Evolutionary conservation across 2,888 invertebrate species (phyloP).

Genomic region (Schrankia costaestrigalis): DNA sequence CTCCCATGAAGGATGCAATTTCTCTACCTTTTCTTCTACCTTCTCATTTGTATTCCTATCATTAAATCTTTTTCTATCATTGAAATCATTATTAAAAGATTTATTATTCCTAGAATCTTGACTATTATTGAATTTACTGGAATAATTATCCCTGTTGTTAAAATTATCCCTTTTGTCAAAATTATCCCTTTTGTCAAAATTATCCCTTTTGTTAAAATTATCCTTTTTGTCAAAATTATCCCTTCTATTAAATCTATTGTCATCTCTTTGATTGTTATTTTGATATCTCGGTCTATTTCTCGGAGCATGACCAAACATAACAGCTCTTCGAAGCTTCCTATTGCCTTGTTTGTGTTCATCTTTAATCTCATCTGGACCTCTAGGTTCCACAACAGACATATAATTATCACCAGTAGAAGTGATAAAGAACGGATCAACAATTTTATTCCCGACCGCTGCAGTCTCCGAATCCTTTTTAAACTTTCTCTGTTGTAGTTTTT

Average conservation of each 20-base stretch:
- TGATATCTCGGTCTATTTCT: conserved; percentile 51
- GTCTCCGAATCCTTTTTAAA: conserved; percentile 48
- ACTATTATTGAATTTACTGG: conserved; percentile 16
- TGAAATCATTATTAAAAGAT: conserved; percentile 18
- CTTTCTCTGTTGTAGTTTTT: conserved; percentile 57
- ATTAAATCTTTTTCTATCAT: conserved; percentile 16
- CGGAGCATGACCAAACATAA: conserved; percentile 67
- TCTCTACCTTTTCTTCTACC: conserved; percentile 55
- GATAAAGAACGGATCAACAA: conserved; percentile 72
- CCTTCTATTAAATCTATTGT: conserved; percentile 26
- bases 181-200: conserved; percentile 11
- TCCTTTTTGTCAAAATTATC: conserved; percentile 32
- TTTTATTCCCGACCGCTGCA: conserved; percentile 41
- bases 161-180: conserved; percentile 13
- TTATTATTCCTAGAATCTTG: conserved; percentile 14
- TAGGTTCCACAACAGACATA: conserved; percentile 67
- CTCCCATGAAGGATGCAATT: conserved; percentile 79
- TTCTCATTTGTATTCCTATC: too few relatives aligned
- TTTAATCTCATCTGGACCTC: conserved; percentile 69
- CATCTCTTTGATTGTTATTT: conserved; percentile 25
- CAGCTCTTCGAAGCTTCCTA: conserved; percentile 66
- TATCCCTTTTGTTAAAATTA: conserved; percentile 17
- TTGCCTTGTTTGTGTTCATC: conserved; percentile 67
- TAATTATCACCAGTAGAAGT: conserved; percentile 70
- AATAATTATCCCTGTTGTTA: conserved; percentile 12